These are phyloP conservation scores for Diarsia brunnea DNA, from an alignment of 2,888 invertebrate genomes.

Conservation along the genomic window DNA sequence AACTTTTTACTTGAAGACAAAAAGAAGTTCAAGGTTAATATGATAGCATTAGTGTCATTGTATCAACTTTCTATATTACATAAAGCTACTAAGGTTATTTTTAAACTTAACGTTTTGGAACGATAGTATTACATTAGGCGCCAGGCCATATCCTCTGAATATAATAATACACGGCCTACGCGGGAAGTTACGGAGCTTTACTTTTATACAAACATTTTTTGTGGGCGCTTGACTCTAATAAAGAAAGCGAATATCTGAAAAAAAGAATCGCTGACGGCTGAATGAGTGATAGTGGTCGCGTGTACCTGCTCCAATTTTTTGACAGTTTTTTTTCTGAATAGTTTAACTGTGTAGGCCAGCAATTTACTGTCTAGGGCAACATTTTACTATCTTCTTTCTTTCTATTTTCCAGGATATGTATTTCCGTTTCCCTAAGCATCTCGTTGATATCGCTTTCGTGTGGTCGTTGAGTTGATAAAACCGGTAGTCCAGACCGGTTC, in stretches of 20 bases:
- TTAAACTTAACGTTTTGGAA: conserved; percentile 30
- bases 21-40: conserved; percentile 45
- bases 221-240: conserved; percentile 1
- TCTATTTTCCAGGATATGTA: conserved; percentile 77
- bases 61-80: conserved; percentile 29
- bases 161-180: conserved; percentile 15
- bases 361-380: neutral
- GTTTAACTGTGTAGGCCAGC: neutral
- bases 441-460: conserved; percentile 71
- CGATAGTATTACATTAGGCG: conserved; percentile 38
- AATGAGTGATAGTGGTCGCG: neutral
- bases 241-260: conserved; percentile 12
- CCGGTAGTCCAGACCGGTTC: conserved; percentile 64
- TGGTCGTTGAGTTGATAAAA: conserved; percentile 62
- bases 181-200: neutral
- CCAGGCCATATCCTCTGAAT: conserved; percentile 32
- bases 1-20: conserved; percentile 7
- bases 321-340: neutral
- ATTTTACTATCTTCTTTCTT: conserved; percentile 31
- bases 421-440: conserved; percentile 79
- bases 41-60: conserved; percentile 33
- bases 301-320: conserved; percentile 8
- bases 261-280: conserved; percentile 5
- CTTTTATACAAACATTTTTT: conserved; percentile 32
- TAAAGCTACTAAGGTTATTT: conserved; percentile 35